phyloP scores from a whole-genome alignment of 2,113 vertebrate genomes.

The Grantiella picta region DNA sequence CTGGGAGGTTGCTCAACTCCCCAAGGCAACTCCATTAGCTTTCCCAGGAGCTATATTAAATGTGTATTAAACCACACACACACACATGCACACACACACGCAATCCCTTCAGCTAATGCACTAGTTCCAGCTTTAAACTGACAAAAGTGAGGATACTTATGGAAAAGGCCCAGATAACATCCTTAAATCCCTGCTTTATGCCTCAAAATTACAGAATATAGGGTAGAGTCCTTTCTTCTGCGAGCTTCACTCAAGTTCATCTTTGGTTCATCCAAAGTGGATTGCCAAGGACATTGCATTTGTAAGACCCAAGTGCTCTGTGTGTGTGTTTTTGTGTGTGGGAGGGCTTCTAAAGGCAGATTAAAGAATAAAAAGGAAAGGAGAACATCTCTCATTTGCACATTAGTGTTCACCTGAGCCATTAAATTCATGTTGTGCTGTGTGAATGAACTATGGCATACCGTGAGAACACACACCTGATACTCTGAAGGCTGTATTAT shows the following conservation, averaged over 20 bases:
- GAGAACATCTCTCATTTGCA: neutral
- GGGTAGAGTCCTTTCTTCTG: constrained; percentile 8
- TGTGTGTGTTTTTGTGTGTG: neutral
- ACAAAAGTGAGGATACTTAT: neutral
- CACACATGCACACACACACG: neutral
- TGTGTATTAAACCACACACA: constrained; percentile 49
- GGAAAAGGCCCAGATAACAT: neutral
- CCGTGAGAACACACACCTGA: neutral
- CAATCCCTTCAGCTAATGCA: constrained; percentile 8
- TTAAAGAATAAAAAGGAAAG: neutral
- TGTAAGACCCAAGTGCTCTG: neutral
- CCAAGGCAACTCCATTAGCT: constrained; percentile 70
- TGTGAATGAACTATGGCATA: neutral
- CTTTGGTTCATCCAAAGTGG: neutral
- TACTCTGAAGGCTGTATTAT: neutral
- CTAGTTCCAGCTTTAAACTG: constrained; percentile 9
- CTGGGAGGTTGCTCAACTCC: constrained; percentile 68
- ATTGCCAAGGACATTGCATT: neutral
- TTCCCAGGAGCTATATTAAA: constrained; percentile 69
- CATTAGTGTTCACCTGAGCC: neutral
- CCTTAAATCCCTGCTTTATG: neutral
- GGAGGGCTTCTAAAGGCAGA: neutral
- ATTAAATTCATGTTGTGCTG: neutral
- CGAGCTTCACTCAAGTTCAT: constrained; percentile 7
- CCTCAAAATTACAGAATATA: neutral